Percentiles rank a stretch among this genome's conserved stretches.
Conservation (phyloP, 2,888 invertebrate species). For the Anodontia alba region DNA sequence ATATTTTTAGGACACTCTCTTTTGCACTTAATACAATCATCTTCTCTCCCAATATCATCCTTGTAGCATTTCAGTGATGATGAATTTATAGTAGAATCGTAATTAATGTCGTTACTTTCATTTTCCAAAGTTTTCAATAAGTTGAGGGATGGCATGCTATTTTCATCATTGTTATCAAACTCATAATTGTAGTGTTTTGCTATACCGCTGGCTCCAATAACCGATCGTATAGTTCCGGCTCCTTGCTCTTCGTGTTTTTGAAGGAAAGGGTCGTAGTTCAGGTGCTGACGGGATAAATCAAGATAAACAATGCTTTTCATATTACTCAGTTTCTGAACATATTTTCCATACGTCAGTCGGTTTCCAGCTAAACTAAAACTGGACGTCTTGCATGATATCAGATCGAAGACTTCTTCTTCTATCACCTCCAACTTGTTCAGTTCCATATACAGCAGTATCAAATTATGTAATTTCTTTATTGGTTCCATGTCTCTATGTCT, state of each 20-base stretch:
- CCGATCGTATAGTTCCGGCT: too few relatives aligned
- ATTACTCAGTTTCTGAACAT: conserved; percentile 8
- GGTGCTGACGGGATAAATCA: conserved; percentile 49
- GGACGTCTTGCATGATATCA: conserved; percentile 18
- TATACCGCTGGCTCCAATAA: too few relatives aligned
- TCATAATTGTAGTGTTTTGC: background rate
- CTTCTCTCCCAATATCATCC: too few relatives aligned
- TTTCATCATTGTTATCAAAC: too few relatives aligned
- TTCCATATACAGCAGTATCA: conserved; percentile 40
- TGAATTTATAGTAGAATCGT: background rate
- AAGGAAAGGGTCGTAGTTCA: conserved; percentile 48
- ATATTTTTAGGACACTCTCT: background rate
- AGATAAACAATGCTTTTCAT: conserved; percentile 16
- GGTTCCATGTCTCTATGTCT: conserved; percentile 17
- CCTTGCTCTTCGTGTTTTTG: conserved; percentile 12
- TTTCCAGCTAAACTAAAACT: conserved; percentile 46
- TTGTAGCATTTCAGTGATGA: background rate
- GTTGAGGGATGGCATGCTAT: background rate
- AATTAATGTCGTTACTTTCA: background rate
- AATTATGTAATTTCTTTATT: conserved; percentile 30
- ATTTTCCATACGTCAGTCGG: conserved; percentile 37
- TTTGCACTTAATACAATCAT: too few relatives aligned
- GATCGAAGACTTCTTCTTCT: conserved; percentile 19
- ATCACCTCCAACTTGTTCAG: conserved; percentile 56
- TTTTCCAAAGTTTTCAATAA: background rate